Percentiles rank a stretch among this genome's conserved stretches.
Evolutionary conservation across 2,113 vertebrate genomes (phyloP).

Genomic region (Haemorhous mexicanus): DNA sequence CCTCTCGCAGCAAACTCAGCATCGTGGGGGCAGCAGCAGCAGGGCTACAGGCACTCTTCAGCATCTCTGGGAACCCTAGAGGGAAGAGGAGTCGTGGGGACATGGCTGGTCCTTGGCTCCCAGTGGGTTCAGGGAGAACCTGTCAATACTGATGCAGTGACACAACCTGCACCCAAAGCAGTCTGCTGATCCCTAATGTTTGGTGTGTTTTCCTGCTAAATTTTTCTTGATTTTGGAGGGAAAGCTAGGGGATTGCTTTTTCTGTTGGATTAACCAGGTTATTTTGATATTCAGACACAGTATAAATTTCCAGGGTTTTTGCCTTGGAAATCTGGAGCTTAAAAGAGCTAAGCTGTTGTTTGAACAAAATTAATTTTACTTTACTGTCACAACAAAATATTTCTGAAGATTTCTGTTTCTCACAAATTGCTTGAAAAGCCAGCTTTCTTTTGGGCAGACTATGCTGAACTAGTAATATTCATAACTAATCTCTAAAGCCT

Average conservation of each 20-base stretch:
- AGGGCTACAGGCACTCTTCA: background rate
- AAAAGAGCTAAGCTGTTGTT: background rate
- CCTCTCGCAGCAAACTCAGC: background rate
- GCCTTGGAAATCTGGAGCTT: background rate
- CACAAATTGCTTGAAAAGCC: background rate
- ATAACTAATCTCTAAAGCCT: background rate
- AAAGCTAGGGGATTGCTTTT: background rate
- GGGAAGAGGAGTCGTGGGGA: background rate
- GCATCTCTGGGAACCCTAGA: background rate
- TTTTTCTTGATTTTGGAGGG: background rate
- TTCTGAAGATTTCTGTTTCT: background rate
- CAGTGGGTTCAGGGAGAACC: background rate
- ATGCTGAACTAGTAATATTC: background rate
- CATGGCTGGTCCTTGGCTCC: background rate
- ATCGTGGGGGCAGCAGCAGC: accelerated
- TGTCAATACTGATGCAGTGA: background rate
- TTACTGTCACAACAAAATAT: background rate
- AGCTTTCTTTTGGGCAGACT: background rate
- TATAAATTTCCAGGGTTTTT: background rate
- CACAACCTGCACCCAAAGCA: background rate
- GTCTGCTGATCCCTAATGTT: background rate
- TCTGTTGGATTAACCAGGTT: background rate
- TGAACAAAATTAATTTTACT: background rate
- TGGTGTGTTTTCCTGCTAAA: background rate
- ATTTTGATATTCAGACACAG: background rate